A percentile compares a stretch with the other conserved stretches of the same genome.
Conservation (phyloP, 2,113 vertebrate species). For the Siniperca knerii region DNA sequence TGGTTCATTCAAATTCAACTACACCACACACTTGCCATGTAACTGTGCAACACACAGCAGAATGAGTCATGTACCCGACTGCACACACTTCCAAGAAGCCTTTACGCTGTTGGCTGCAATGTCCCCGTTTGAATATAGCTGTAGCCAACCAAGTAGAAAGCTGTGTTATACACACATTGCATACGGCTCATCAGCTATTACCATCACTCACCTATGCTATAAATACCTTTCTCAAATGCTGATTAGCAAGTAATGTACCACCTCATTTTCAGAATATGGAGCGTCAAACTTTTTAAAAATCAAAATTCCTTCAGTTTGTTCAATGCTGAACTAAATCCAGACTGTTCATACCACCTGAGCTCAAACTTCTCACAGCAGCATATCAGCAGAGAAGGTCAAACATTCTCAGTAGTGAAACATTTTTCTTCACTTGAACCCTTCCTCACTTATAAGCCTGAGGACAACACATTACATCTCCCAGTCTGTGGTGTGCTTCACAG, state of each 20-base stretch:
- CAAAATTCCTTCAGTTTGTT: background rate
- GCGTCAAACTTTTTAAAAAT: background rate
- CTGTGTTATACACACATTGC: constrained; percentile 29
- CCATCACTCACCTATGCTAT: background rate
- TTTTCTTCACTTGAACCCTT: constrained; percentile 20
- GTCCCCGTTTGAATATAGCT: constrained; percentile 52
- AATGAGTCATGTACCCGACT: constrained; percentile 14
- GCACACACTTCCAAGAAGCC: constrained; percentile 18
- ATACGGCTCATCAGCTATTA: background rate
- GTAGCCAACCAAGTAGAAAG: constrained; percentile 47
- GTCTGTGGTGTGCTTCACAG: constrained; percentile 10
- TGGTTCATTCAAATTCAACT: background rate
- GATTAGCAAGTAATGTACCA: background rate
- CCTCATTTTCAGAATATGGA: background rate
- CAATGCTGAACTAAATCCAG: background rate
- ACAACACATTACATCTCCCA: background rate
- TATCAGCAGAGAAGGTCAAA: constrained; percentile 27
- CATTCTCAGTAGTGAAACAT: constrained; percentile 9
- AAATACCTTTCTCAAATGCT: background rate
- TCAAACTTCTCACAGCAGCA: background rate
- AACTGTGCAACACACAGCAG: constrained; percentile 3
- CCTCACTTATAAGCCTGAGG: background rate
- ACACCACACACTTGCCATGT: constrained; percentile 3
- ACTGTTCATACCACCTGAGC: constrained; percentile 1
- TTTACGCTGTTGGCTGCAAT: constrained; percentile 13